Percentiles rank a stretch among this genome's conserved stretches.
These are phyloP conservation scores for Chlamydotis undulata DNA, from an alignment of 2,113 vertebrate genomes.

Conservation along the genomic window DNA sequence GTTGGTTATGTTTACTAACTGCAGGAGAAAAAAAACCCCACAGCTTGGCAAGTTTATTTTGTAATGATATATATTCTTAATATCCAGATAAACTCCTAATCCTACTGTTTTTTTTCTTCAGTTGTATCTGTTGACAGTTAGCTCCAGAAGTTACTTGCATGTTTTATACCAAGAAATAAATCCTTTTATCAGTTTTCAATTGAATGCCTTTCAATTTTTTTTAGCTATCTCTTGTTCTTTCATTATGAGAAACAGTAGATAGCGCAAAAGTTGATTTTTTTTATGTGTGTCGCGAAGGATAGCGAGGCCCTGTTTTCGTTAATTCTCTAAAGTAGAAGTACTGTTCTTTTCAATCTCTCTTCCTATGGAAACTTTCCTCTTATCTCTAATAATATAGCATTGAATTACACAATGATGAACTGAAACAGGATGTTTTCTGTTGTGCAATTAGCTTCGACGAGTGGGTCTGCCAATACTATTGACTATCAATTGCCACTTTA, in stretches of 20 bases:
- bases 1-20: neutral
- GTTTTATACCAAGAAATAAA: constrained; percentile 35
- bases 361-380: constrained; percentile 4
- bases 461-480: neutral
- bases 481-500: constrained; percentile 13
- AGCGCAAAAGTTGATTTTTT: neutral
- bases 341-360: neutral
- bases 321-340: neutral
- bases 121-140: constrained; percentile 27
- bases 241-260: constrained; percentile 22
- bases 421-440: neutral
- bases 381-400: neutral
- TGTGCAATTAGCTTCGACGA: neutral
- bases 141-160: neutral
- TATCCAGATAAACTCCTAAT: constrained; percentile 35
- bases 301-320: neutral
- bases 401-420: neutral
- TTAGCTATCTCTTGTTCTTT: constrained; percentile 20
- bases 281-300: neutral
- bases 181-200: constrained; percentile 28
- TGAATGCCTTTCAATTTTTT: constrained; percentile 15
- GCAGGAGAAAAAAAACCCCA: neutral
- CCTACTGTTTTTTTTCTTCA: neutral
- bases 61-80: neutral
- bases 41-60: neutral